Evolutionary conservation across 2,888 invertebrate species (phyloP), one percentile per base, ranked within the genome.

Genomic region (Pristionchus maxplancki): DNA sequence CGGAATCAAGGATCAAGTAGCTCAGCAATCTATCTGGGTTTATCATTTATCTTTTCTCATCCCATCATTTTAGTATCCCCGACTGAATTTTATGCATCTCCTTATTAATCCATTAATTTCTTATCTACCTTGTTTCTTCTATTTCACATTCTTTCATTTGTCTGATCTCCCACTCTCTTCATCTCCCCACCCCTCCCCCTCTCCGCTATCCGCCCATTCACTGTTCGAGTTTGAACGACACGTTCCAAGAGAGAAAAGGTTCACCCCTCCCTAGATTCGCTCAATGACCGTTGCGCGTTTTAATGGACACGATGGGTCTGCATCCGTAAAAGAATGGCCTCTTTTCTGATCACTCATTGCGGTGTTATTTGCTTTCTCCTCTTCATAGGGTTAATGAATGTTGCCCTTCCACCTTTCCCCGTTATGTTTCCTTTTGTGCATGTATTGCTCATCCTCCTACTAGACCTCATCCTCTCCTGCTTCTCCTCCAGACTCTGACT

Each of bases 141-240:
- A 83, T 62, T 83, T 31, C 83, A 37, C 58, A 58, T 83, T 83
- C 13, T 37, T 58, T 62, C 83, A 83, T 53, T 62, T 83, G 83
- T 83, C 53, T 58, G 20, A 37, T 53, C 58, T 83, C 34, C 34
- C 83, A n/a, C 83, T 58, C 34, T n/a, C 82, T n/a, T 17, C 24
- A 37, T 28, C n/a, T n/a, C 40, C 71, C 24, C 11, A 15, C 24
- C 44, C 11, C 20, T 78, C 78, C n/a, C 48, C 48, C 67, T 78
- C 83, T 15, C 82, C 50, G 50, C 83, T 83, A 34, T 83, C 58
- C 58, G 37, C 37, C 83, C 58, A 53, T 83, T 62, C 58, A 53
- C 58, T 53, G 28, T 62, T 78, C 78, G 44, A 78, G 37, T 83
- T 83, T 83, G 34, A 62, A 83, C 58, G 58, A 83, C 58, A 83